These are phyloP conservation scores for Halictus rubicundus DNA, from an alignment of 1,140 invertebrate genomes.

Conservation along the genomic window DNA sequence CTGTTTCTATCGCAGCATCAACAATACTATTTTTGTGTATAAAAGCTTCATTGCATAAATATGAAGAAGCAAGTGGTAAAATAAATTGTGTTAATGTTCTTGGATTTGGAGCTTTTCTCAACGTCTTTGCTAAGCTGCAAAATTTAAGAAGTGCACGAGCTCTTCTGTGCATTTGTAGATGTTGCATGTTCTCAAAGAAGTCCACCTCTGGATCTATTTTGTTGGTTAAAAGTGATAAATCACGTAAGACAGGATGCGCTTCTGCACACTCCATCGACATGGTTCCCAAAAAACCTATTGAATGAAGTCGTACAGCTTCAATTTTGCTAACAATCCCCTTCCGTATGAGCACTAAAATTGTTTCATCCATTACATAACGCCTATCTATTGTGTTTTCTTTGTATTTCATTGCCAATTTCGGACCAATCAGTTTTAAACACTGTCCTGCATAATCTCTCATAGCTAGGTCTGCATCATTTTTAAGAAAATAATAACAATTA, in stretches of 20 bases:
- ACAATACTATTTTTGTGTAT: conserved; percentile 88
- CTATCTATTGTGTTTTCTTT: conserved; percentile 78
- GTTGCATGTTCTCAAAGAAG: conserved; percentile 96
- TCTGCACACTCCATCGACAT: conserved; percentile 87
- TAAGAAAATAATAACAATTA: conserved; percentile 91
- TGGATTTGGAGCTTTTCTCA: conserved; percentile 82
- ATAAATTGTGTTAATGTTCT: conserved; percentile 91
- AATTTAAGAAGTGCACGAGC: conserved; percentile 89
- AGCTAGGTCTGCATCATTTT: conserved; percentile 90
- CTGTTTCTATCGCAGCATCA: conserved; percentile 90
- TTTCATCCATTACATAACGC: conserved; percentile 87
- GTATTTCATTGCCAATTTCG: conserved; percentile 81
- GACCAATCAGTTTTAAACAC: conserved; percentile 85
- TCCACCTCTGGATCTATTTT: conserved; percentile 91
- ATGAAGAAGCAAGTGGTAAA: conserved; percentile 90
- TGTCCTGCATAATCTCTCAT: conserved; percentile 89
- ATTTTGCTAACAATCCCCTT: conserved; percentile 85
- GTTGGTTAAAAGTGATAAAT: conserved; percentile 87
- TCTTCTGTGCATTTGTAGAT: conserved; percentile 91
- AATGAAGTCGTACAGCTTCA: conserved; percentile 86
- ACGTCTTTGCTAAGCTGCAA: conserved; percentile 82
- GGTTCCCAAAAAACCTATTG: conserved; percentile 88
- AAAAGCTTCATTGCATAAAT: conserved; percentile 89
- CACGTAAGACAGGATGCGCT: conserved; percentile 86
- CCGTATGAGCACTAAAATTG: conserved; percentile 85